Evolutionary conservation across 1,140 invertebrate genomes (phyloP), one percentile per base, ranked within the genome.

Genomic region (Drosophila sp.): DNA sequence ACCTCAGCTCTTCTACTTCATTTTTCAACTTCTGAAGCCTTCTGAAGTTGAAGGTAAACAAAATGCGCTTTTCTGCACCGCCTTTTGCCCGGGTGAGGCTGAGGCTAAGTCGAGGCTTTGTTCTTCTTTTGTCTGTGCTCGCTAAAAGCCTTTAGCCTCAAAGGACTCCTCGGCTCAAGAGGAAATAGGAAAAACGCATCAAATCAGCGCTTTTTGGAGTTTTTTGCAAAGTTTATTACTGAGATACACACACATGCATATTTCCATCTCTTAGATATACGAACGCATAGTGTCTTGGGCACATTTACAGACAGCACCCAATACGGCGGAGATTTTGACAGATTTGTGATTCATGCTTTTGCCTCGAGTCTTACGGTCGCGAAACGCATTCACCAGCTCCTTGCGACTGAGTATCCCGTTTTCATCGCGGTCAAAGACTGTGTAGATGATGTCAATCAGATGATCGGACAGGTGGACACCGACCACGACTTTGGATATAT

Each of bases 41-140:
- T 69, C 56, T 75, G 58, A 60, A 73, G 68, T 67, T 75, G 67
- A 61, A 60, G 56, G 81, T 68, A 86, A 86, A 86, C 82, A 86
- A 62, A 75, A 70, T 85, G 78, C 67, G 82, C 81, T 86, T 85
- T 85, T 80, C 38, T 55, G 27, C 50, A 47, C 10, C n/a, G 40
- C 27, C n/a, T 44, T 27, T 11, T 17, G 7, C 3, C 30, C 30
- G 6, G 17, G 55, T 57, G 57, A 23, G 27, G 5, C 40, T 17
- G 40, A 40, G 38, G 44, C 55, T 57, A 57, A 65, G 71, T 64
- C 78, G 74, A 62, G n/a, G 57, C 72, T 65, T 73, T 70, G 44
- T 61, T 54, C 47, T 72, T 7, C 33, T 44, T 44, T 3, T 40
- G 32, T 81, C 74, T 75, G 67, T 67, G 57, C 57, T 30, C 35